Percentiles rank a stretch among this genome's conserved stretches.
phyloP scores from a whole-genome alignment of 2,888 invertebrate genomes.

The Lepidochrysops patricia region DNA sequence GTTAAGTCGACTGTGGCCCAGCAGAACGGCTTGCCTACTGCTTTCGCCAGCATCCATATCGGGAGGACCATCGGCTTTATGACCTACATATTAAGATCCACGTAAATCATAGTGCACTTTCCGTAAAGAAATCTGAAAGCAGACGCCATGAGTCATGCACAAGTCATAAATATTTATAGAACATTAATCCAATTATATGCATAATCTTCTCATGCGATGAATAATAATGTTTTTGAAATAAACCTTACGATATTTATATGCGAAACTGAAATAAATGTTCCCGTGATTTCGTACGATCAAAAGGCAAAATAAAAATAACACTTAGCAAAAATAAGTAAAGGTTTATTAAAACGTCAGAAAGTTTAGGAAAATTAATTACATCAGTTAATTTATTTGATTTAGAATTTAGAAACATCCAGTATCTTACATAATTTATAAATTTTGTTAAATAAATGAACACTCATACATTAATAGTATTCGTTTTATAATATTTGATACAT shows the following conservation, averaged over 20 bases:
- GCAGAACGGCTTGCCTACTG: constrained; percentile 29
- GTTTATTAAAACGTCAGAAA: background rate
- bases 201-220: constrained; percentile 12
- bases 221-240: constrained; percentile 11
- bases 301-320: no score
- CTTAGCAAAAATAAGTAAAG: no score
- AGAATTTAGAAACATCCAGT: background rate
- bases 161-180: constrained; percentile 61
- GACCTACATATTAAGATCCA: constrained; percentile 10
- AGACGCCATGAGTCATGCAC: constrained; percentile 42
- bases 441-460: no score
- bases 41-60: constrained; percentile 43
- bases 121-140: constrained; percentile 18
- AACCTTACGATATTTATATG: constrained; percentile 26
- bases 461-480: no score
- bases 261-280: background rate
- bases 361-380: background rate
- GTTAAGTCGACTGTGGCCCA: constrained; percentile 57
- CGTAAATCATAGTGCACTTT: constrained; percentile 17
- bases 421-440: background rate
- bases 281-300: background rate
- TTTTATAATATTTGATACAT: background rate
- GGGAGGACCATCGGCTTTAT: constrained; percentile 8
- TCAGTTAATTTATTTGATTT: background rate
- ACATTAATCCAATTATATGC: constrained; percentile 30